These are phyloP conservation scores for Tupaia chinensis DNA, from an alignment of 2,113 vertebrate genomes.

Conservation along the genomic window DNA sequence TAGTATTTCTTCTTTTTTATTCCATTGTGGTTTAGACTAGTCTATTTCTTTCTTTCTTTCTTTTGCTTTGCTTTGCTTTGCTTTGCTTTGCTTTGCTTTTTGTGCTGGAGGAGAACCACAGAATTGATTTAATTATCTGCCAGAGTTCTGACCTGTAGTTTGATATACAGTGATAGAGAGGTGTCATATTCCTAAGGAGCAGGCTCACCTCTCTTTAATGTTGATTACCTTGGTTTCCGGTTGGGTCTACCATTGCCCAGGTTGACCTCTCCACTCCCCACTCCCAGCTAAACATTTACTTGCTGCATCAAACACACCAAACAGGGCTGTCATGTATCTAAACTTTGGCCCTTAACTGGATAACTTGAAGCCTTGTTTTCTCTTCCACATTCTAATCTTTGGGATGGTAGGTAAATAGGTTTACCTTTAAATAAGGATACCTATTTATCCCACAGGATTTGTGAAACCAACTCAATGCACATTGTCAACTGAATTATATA, in stretches of 20 bases:
- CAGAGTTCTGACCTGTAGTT: not conserved
- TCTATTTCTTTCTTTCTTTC: too few species aligned
- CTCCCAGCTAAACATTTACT: not conserved
- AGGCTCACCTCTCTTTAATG: too few species aligned
- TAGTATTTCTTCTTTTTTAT: not conserved
- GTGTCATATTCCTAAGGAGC: not conserved
- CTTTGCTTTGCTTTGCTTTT: not conserved
- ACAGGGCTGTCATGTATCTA: not conserved
- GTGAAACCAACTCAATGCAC: not conserved
- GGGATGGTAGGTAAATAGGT: not conserved
- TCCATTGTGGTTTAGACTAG: too few species aligned
- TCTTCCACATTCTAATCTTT: not conserved
- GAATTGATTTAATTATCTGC: not conserved
- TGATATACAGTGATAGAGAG: not conserved
- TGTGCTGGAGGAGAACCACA: not conserved
- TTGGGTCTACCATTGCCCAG: not conserved
- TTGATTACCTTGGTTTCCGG: not conserved
- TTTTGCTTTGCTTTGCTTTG: not conserved
- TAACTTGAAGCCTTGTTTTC: not conserved
- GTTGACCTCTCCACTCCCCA: fast-evolving
- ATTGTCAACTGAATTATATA: not conserved
- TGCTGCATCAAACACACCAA: not conserved
- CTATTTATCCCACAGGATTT: not conserved
- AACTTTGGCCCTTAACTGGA: not conserved
- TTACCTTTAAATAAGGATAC: too few species aligned